A percentile compares a stretch with the other conserved stretches of the same genome.
Conservation (phyloP, 64 coral and sea anemone species). For the Porites lutea region DNA sequence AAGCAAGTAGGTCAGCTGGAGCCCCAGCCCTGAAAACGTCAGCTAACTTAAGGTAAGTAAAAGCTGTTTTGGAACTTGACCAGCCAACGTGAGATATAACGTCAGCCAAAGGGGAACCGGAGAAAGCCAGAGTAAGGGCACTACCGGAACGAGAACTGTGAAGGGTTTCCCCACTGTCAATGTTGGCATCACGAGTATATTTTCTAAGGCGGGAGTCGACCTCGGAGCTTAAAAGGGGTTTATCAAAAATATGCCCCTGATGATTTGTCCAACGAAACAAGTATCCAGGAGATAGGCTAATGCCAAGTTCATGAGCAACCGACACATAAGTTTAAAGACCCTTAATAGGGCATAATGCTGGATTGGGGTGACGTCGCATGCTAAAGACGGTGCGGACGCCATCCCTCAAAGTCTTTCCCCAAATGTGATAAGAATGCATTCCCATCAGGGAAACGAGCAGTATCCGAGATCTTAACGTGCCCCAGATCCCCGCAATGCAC, state of each 20-base stretch:
- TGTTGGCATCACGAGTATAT: neutral
- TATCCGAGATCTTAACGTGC: neutral
- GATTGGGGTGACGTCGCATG: conserved; percentile 4
- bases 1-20: too few species aligned
- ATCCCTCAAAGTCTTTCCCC: conserved; percentile 16
- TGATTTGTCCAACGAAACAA: too few species aligned
- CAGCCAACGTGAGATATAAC: too few species aligned
- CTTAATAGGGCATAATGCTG: neutral
- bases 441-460: conserved; percentile 5
- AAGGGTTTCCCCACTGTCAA: conserved; percentile 11
- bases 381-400: conserved; percentile 1
- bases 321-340: too few species aligned
- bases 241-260: neutral
- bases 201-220: neutral
- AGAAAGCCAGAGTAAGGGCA: neutral
- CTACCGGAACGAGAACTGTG: conserved; percentile 9
- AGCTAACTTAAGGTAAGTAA: too few species aligned
- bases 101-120: too few species aligned
- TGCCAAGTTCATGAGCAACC: too few species aligned
- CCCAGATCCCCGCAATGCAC: conserved; percentile 17
- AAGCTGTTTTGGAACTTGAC: too few species aligned
- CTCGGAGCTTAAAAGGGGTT: conserved; percentile 3
- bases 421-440: neutral
- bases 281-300: too few species aligned
- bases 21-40: too few species aligned